phyloP scores from a whole-genome alignment of 2,888 invertebrate species.

The Scaptomyza cyrtandrae region DNA sequence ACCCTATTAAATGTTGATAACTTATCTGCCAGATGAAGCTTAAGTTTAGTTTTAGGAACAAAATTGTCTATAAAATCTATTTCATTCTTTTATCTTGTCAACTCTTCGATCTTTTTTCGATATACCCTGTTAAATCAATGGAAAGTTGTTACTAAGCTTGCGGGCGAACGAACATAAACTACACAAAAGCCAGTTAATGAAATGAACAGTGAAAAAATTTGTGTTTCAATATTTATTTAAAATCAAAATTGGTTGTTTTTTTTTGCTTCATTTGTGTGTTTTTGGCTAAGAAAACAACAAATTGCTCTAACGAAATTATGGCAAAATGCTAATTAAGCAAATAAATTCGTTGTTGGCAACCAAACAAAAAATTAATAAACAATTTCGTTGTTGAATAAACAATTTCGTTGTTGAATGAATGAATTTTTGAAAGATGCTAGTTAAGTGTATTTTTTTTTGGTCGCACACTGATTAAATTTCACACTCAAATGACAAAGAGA shows the following conservation, averaged over 20 bases:
- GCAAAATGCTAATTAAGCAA: conserved; percentile 70
- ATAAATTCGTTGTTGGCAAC: conserved; percentile 58
- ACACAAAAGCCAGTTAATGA: conserved; percentile 59
- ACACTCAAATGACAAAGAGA: conserved; percentile 45
- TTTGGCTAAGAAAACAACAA: conserved; percentile 42
- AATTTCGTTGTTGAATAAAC: conserved; percentile 41
- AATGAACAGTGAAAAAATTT: conserved; percentile 48
- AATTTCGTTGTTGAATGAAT: conserved; percentile 29
- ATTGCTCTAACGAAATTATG: conserved; percentile 72
- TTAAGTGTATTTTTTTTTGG: conserved; percentile 14
- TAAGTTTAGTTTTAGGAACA: background rate
- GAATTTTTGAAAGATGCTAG: conserved; percentile 38
- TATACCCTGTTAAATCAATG: conserved; percentile 11
- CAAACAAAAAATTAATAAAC: conserved; percentile 68
- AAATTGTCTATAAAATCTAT: background rate
- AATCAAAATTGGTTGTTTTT: conserved; percentile 1
- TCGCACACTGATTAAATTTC: conserved; percentile 79
- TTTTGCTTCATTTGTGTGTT: conserved; percentile 3
- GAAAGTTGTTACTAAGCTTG: conserved; percentile 3
- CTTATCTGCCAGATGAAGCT: background rate
- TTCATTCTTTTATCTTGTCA: background rate
- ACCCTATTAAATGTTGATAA: conserved; percentile 11
- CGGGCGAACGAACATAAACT: conserved; percentile 51
- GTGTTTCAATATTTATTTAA: conserved; percentile 30
- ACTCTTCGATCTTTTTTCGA: too few relatives aligned